These are phyloP conservation scores for Cyanistes caeruleus DNA, from an alignment of 2,113 vertebrate genomes.

Conservation along the genomic window DNA sequence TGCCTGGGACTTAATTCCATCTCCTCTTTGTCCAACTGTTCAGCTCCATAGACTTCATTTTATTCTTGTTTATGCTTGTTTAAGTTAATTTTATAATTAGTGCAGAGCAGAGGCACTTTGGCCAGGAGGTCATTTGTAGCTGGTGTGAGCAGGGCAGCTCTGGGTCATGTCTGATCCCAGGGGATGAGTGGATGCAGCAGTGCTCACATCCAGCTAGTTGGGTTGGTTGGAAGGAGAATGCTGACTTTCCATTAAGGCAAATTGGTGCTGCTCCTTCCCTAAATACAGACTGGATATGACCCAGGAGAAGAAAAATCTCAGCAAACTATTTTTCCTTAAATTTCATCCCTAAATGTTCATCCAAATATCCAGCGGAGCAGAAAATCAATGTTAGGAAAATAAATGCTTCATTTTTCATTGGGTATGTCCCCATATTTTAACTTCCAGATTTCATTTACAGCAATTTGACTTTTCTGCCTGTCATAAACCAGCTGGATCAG, in stretches of 20 bases:
- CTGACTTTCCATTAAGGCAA: not conserved
- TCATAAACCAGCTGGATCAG: not conserved
- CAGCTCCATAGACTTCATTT: not conserved
- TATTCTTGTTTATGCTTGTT: not conserved
- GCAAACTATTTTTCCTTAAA: not conserved
- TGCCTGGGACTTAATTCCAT: not conserved
- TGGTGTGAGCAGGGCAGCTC: not conserved
- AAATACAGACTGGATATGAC: not conserved
- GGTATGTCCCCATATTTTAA: not conserved
- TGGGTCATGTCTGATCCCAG: accelerated
- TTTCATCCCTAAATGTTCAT: not conserved
- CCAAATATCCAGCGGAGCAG: not conserved
- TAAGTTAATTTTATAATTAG: not conserved
- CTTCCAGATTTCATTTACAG: not conserved
- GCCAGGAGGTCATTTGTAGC: not conserved
- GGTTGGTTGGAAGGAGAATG: not conserved
- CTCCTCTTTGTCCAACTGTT: not conserved
- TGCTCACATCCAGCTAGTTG: not conserved
- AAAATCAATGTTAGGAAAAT: constrained; percentile 14
- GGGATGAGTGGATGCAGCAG: not conserved
- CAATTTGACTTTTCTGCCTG: constrained; percentile 5
- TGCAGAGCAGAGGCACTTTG: not conserved
- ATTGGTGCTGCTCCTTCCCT: not conserved
- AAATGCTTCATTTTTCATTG: constrained; percentile 15
- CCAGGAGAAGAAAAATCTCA: not conserved